Conservation (phyloP, 1,140 invertebrate genomes). For the Platyura marginata region DNA sequence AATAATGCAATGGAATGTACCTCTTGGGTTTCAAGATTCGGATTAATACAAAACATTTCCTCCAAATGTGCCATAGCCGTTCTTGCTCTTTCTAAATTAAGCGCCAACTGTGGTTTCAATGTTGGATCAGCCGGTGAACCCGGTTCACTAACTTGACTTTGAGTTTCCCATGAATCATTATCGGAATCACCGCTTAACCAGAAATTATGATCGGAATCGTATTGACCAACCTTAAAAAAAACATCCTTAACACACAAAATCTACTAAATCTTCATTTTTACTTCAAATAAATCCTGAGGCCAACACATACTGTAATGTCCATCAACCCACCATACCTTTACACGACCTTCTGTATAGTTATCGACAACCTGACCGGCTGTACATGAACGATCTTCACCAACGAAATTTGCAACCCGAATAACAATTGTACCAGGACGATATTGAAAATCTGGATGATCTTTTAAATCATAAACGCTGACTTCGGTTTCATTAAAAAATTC, state of each 20-base stretch:
- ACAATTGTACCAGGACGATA: slow-evolving; percentile 82
- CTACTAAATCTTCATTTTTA: slow-evolving; percentile 8
- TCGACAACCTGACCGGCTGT: slow-evolving; percentile 69
- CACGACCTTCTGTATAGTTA: slow-evolving; percentile 65
- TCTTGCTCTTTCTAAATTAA: slow-evolving; percentile 53
- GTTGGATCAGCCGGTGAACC: slow-evolving; percentile 11
- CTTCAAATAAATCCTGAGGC: slow-evolving; percentile 59
- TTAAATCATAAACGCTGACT: slow-evolving; percentile 87
- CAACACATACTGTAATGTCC: slow-evolving; percentile 70
- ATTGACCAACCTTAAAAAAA: too few relatives aligned
- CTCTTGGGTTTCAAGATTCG: slow-evolving; percentile 47
- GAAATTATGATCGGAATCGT: slow-evolving; percentile 57
- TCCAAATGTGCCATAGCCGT: slow-evolving; percentile 53
- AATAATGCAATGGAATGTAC: slow-evolving; percentile 18
- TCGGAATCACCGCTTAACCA: slow-evolving; percentile 49
- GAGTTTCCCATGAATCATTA: slow-evolving; percentile 67
- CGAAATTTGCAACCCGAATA: slow-evolving; percentile 67
- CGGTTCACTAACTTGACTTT: slow-evolving; percentile 36
- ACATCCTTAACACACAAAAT: slow-evolving; percentile 37
- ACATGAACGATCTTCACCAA: slow-evolving; percentile 46
- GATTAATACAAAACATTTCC: slow-evolving; percentile 55
- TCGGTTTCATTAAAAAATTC: slow-evolving; percentile 53
- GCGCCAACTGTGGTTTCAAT: slow-evolving; percentile 43
- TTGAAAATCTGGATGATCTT: slow-evolving; percentile 87
- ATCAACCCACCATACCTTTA: slow-evolving; percentile 77